Conservation (phyloP, 1,140 invertebrate species). For the Choristoneura fumiferana region DNA sequence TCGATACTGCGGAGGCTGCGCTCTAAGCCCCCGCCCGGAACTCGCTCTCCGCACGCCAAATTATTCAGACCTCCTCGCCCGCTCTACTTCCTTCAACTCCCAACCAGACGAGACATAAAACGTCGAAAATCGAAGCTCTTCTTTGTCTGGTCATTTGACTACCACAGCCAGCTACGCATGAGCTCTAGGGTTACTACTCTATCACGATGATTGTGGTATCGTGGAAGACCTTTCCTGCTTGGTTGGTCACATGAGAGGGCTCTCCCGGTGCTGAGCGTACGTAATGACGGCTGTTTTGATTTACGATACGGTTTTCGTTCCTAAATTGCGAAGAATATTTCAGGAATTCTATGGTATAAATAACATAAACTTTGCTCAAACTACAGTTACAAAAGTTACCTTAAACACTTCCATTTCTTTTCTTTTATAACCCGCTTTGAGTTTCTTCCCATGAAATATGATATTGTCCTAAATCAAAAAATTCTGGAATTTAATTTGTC, state of each 20-base stretch:
- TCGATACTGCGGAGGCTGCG: constrained; percentile 73
- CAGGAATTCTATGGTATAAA: constrained; percentile 3
- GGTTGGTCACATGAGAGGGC: not conserved
- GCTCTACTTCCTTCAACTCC: constrained; percentile 9
- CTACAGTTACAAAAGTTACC: not conserved
- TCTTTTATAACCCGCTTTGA: constrained; percentile 21
- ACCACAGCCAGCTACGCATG: not conserved
- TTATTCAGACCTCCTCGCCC: constrained; percentile 33
- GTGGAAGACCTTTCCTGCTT: not conserved
- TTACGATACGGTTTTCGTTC: constrained; percentile 34
- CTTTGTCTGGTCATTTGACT: not conserved
- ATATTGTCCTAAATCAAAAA: no score
- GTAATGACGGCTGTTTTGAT: constrained; percentile 39
- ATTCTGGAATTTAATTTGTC: no score
- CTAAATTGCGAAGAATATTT: constrained; percentile 10
- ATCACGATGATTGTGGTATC: not conserved
- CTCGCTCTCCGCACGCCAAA: constrained; percentile 30
- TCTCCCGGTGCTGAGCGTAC: constrained; percentile 18
- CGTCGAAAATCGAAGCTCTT: not conserved
- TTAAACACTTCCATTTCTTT: not conserved
- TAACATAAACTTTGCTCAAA: constrained; percentile 2
- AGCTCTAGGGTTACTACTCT: not conserved
- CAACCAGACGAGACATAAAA: not conserved
- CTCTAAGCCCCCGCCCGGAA: constrained; percentile 58
- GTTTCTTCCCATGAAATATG: not conserved